These are phyloP conservation scores for Protaetia brevitarsis DNA, from an alignment of 1,140 invertebrate genomes.

Conservation along the genomic window DNA sequence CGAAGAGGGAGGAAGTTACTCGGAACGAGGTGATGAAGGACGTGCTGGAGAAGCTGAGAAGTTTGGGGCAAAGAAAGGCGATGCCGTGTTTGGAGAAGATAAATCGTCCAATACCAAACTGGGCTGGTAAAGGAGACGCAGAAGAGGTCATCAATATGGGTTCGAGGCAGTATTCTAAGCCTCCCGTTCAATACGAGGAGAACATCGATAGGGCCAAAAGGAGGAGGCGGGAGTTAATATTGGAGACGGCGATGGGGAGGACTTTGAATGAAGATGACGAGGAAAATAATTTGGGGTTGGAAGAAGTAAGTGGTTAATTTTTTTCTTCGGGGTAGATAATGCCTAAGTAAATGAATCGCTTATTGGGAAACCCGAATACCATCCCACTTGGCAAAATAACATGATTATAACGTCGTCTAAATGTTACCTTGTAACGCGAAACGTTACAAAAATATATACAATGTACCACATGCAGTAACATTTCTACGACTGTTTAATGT, in stretches of 20 bases:
- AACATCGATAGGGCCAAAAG: constrained; percentile 39
- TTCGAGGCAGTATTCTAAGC: constrained; percentile 42
- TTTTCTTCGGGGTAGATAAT: too few species aligned
- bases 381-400: too few species aligned
- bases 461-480: too few species aligned
- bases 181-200: constrained; percentile 37
- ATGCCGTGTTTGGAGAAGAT: constrained; percentile 53
- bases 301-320: constrained; percentile 54
- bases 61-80: constrained; percentile 55
- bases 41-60: constrained; percentile 55
- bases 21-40: constrained; percentile 60
- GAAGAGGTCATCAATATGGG: constrained; percentile 31
- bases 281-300: constrained; percentile 57
- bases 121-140: constrained; percentile 25
- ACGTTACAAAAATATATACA: too few species aligned
- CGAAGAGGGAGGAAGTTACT: constrained; percentile 30
- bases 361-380: too few species aligned
- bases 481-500: too few species aligned
- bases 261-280: constrained; percentile 58
- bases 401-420: too few species aligned
- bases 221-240: constrained; percentile 45
- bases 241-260: constrained; percentile 48
- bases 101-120: constrained; percentile 45
- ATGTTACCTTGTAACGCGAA: too few species aligned
- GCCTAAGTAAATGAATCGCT: too few species aligned